A percentile compares a stretch with the other conserved stretches of the same genome.
Evolutionary conservation across 2,797 vertebrate genomes (phyloP).

Genomic region (Lates japonicus): DNA sequence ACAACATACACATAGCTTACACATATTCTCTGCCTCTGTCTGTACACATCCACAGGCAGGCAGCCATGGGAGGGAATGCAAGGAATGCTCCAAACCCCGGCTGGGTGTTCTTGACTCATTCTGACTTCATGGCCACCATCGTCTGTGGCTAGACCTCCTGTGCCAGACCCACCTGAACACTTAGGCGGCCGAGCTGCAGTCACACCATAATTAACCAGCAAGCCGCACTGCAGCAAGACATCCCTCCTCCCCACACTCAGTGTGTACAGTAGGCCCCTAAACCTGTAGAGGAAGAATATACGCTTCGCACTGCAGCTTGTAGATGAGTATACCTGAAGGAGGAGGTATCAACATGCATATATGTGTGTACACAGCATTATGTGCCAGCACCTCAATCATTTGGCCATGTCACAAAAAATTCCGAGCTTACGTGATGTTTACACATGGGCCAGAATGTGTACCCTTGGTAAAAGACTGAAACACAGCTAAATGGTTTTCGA

Average conservation of each 20-base stretch:
- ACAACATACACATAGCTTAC: slow-evolving; percentile 59
- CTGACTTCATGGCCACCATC: slow-evolving; percentile 91
- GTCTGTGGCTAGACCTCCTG: slow-evolving; percentile 92
- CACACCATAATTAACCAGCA: slow-evolving; percentile 89
- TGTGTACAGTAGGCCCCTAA: slow-evolving; percentile 71
- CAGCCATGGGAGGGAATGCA: slow-evolving; percentile 83
- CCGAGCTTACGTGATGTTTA: slow-evolving; percentile 37
- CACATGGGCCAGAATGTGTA: too few relatives aligned
- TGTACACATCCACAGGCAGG: slow-evolving; percentile 59
- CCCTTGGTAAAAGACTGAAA: too few relatives aligned
- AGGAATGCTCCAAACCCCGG: slow-evolving; percentile 89
- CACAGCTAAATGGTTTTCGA: slow-evolving; percentile 63
- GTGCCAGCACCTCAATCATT: slow-evolving; percentile 41
- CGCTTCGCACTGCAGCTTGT: slow-evolving; percentile 21
- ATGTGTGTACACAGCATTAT: slow-evolving; percentile 26
- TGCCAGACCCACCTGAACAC: slow-evolving; percentile 92
- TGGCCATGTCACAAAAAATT: slow-evolving; percentile 45
- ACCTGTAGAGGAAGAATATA: slow-evolving; percentile 58
- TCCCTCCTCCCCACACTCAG: slow-evolving; percentile 63
- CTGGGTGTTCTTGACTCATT: slow-evolving; percentile 91
- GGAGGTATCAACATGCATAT: slow-evolving; percentile 27
- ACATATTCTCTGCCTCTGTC: slow-evolving; percentile 57
- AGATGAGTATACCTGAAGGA: slow-evolving; percentile 34
- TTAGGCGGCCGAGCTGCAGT: slow-evolving; percentile 88
- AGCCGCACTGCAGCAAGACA: slow-evolving; percentile 79